Percentiles rank a stretch among this genome's conserved stretches.
Evolutionary conservation across 2,888 invertebrate species (phyloP).

Genomic region (Pseudanteris insignis): DNA sequence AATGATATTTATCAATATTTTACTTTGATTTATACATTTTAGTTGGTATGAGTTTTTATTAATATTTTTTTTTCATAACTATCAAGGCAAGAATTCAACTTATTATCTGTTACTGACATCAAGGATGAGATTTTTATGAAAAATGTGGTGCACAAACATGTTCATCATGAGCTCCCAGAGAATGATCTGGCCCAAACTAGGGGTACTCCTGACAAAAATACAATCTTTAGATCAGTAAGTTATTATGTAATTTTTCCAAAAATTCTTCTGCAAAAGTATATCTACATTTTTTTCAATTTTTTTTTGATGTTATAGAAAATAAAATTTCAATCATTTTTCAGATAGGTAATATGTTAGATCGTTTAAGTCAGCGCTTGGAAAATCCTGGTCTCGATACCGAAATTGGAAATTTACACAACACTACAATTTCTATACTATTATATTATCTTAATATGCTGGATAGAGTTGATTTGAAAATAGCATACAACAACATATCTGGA

Average conservation of each 20-base stretch:
- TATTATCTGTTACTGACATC: slow-evolving; percentile 51
- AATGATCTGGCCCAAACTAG: slow-evolving; percentile 60
- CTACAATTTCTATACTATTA: slow-evolving; percentile 64
- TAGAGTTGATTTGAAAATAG: slow-evolving; percentile 58
- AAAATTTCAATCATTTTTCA: slow-evolving; percentile 45
- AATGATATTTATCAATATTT: no score
- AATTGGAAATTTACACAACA: slow-evolving; percentile 63
- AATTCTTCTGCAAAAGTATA: slow-evolving; percentile 1
- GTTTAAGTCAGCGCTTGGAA: slow-evolving; percentile 60
- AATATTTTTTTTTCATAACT: neutral
- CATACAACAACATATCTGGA: slow-evolving; percentile 67
- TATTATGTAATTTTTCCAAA: no score
- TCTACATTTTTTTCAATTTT: no score
- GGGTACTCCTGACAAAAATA: slow-evolving; percentile 52
- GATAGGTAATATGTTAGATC: slow-evolving; percentile 59
- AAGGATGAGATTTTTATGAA: slow-evolving; percentile 43
- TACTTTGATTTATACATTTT: neutral
- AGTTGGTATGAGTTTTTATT: neutral
- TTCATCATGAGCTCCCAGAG: slow-evolving; percentile 59
- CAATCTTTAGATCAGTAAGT: slow-evolving; percentile 56
- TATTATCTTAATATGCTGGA: slow-evolving; percentile 65
- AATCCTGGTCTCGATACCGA: slow-evolving; percentile 61
- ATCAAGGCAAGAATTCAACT: slow-evolving; percentile 54
- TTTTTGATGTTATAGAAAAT: no score
- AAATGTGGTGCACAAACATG: slow-evolving; percentile 47